phyloP scores from a whole-genome alignment of 2,113 vertebrate genomes.

The Chrysochloris asiatica region DNA sequence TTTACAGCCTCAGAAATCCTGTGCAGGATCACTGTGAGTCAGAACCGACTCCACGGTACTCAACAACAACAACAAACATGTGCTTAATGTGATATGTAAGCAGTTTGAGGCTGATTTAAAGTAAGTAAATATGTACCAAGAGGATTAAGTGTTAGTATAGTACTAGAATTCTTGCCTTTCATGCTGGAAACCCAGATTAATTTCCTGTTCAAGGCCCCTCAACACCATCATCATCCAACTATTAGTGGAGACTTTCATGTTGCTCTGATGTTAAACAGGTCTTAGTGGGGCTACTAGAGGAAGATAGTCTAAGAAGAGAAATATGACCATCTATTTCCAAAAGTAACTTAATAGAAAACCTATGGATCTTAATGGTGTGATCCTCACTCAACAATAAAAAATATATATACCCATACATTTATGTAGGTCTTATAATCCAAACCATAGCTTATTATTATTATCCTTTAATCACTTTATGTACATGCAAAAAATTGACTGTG shows the following conservation, averaged over 20 bases:
- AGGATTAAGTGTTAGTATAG: neutral
- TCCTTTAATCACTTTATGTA: too few species aligned
- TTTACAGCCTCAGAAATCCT: too few species aligned
- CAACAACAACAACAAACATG: neutral
- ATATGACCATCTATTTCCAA: neutral
- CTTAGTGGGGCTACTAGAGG: neutral
- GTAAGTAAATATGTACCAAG: neutral
- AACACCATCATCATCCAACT: neutral
- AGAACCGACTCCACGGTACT: too few species aligned
- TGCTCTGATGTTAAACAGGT: neutral
- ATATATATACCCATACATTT: neutral
- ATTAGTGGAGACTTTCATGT: neutral
- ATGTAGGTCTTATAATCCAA: neutral
- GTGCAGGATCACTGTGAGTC: too few species aligned
- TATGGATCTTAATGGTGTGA: neutral
- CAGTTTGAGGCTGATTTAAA: neutral
- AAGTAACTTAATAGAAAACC: neutral
- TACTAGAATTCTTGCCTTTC: neutral
- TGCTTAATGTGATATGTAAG: neutral
- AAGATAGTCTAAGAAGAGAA: neutral
- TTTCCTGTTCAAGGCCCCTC: neutral
- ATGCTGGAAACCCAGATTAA: neutral
- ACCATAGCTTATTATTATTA: neutral
- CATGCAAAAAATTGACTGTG: too few species aligned
- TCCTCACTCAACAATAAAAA: neutral